Evolutionary conservation across 2,888 invertebrate genomes (phyloP), one percentile per base, ranked within the genome.

Genomic region (Campoletis raptor): DNA sequence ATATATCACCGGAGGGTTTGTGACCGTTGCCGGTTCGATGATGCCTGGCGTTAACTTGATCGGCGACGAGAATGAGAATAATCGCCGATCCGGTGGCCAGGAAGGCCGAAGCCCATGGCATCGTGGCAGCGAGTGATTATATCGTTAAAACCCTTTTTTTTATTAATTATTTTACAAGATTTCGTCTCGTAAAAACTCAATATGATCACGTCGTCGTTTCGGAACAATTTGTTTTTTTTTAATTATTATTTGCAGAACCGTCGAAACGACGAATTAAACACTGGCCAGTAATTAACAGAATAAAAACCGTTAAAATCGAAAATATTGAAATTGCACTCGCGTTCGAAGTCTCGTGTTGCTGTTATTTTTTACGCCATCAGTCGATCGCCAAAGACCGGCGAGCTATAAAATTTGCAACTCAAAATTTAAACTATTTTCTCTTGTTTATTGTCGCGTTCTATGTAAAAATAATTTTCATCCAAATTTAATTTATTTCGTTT

Each of bases 1-100:
- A 97, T 88, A 98, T 95, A 94, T 97, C 97, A 85, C 95, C 95
- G 90, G 94, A 88, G 81, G 93, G 93, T 88, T 93, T 93, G 86
- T 93, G 92, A 54, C 91, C 92, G 89, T 91, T 92, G 80, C 92
- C 91, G 66, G 91, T 90, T 77, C 92, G 93, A 90, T 93, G 92
- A 87, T 92, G 92, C 78, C 92, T 92, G 76, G 92, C 92, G 87
- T 90, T 89, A 72, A 90, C 90, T 84, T 87, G 87, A 72, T 86
- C 89, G 64, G 87, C 90, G 90, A 90, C 86, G 88, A 92, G 89
- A 85, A 91, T 87, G 54, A 88, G 67, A 87, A 88, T 88, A 85
- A 92, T 88, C 87, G 89, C 90, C 90, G 90, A 91, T 90, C 91
- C 90, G 90, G 90, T 90, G 89, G 91, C 86, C 85, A 89, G 78